These are phyloP conservation scores for Nephrotoma appendiculata DNA, from an alignment of 2,888 invertebrate species.

Conservation along the genomic window DNA sequence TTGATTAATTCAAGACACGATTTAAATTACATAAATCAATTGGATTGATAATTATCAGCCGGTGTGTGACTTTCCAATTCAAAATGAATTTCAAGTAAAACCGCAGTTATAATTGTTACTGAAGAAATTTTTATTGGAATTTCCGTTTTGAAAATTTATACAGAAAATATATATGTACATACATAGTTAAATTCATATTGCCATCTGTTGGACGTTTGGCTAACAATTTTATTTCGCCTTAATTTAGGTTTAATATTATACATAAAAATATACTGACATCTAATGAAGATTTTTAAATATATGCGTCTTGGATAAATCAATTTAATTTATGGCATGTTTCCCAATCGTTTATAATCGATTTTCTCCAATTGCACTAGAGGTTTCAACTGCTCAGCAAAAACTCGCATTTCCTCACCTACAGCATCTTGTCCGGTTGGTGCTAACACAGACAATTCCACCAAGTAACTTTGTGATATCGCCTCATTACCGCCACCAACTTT, in stretches of 20 bases:
- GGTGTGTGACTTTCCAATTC: neutral
- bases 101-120: neutral
- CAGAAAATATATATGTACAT: neutral
- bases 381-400: slow-evolving; percentile 85
- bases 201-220: neutral
- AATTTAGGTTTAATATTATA: neutral
- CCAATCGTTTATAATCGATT: slow-evolving; percentile 71
- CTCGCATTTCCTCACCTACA: slow-evolving; percentile 89
- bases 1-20: neutral
- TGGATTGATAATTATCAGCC: neutral
- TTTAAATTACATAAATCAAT: neutral
- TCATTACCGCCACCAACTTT: slow-evolving; percentile 65
- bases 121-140: neutral
- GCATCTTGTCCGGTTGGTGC: slow-evolving; percentile 88
- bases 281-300: neutral
- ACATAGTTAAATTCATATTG: neutral
- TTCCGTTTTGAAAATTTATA: neutral
- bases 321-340: slow-evolving; percentile 21
- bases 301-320: neutral
- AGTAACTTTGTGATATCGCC: slow-evolving; percentile 79
- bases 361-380: slow-evolving; percentile 87
- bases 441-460: slow-evolving; percentile 80
- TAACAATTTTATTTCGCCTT: neutral
- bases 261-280: neutral
- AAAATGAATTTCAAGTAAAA: neutral